phyloP scores from a whole-genome alignment of 2,888 invertebrate species.

The Elmis aenea region DNA sequence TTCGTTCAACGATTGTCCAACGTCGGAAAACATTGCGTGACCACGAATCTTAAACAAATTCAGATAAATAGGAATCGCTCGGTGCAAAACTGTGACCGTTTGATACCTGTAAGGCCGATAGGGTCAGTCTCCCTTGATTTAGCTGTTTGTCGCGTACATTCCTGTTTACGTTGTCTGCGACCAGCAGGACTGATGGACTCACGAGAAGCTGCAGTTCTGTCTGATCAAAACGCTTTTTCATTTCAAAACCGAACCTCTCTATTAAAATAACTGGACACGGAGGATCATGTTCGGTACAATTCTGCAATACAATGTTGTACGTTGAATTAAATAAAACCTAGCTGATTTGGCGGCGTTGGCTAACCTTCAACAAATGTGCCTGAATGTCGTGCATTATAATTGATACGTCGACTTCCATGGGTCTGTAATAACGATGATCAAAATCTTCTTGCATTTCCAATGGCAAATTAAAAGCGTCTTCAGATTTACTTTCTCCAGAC shows the following conservation, averaged over 20 bases:
- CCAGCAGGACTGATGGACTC: constrained; percentile 81
- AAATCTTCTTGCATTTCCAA: constrained; percentile 79
- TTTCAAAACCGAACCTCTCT: constrained; percentile 93
- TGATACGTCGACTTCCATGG: constrained; percentile 86
- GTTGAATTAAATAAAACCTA: constrained; percentile 1
- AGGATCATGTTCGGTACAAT: constrained; percentile 84
- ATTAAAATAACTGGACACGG: constrained; percentile 85
- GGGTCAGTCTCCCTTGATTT: constrained; percentile 78
- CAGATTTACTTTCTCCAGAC: constrained; percentile 54
- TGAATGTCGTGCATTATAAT: constrained; percentile 94
- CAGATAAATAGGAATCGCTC: constrained; percentile 13
- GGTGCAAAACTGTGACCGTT: background rate
- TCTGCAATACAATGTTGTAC: constrained; percentile 45
- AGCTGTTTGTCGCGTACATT: constrained; percentile 66
- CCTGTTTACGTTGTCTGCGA: constrained; percentile 68
- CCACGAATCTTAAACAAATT: constrained; percentile 65
- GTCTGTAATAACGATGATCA: constrained; percentile 83
- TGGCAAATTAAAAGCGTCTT: constrained; percentile 58
- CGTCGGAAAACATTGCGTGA: constrained; percentile 94
- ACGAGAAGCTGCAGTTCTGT: constrained; percentile 85
- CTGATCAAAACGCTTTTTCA: constrained; percentile 90
- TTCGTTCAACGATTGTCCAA: constrained; percentile 82
- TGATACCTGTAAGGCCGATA: constrained; percentile 75
- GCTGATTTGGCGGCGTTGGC: background rate
- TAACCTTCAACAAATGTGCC: constrained; percentile 80